These are phyloP conservation scores for Pollimyrus isidori DNA, from an alignment of 2,113 vertebrate genomes.

Conservation along the genomic window DNA sequence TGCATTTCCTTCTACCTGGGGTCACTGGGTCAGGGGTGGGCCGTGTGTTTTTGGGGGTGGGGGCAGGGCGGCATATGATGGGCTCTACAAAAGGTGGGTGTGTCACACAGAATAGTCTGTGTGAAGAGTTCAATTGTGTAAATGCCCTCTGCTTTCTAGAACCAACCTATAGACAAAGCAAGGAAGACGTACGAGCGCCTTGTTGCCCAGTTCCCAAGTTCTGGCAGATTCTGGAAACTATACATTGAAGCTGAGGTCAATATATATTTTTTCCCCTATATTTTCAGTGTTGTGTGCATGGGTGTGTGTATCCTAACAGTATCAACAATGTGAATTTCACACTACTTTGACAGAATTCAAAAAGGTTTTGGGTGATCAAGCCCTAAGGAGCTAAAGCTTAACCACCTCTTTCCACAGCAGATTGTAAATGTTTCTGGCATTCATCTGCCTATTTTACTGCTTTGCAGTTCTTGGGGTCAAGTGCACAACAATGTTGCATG, in stretches of 20 bases:
- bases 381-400: conserved; percentile 38
- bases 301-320: conserved; percentile 47
- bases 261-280: conserved; percentile 63
- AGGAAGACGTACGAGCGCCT: conserved; percentile 99
- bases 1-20: conserved; percentile 88
- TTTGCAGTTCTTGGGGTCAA: conserved; percentile 65
- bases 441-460: conserved; percentile 49
- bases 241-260: conserved; percentile 99
- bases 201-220: conserved; percentile 99
- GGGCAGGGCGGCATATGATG: neutral
- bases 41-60: conserved; percentile 6
- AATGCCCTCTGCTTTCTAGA: conserved; percentile 92
- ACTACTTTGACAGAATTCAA: conserved; percentile 45
- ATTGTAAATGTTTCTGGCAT: conserved; percentile 46
- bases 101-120: conserved; percentile 48
- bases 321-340: conserved; percentile 76
- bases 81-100: conserved; percentile 18
- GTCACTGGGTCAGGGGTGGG: conserved; percentile 48
- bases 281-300: conserved; percentile 53
- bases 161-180: conserved; percentile 99
- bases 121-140: conserved; percentile 76
- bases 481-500: conserved; percentile 98
- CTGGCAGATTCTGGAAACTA: conserved; percentile 99
- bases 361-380: conserved; percentile 40
- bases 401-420: conserved; percentile 42